A percentile compares a stretch with the other conserved stretches of the same genome.
Conservation (phyloP, 2,797 vertebrate species). For the Aldrovandia affinis region DNA sequence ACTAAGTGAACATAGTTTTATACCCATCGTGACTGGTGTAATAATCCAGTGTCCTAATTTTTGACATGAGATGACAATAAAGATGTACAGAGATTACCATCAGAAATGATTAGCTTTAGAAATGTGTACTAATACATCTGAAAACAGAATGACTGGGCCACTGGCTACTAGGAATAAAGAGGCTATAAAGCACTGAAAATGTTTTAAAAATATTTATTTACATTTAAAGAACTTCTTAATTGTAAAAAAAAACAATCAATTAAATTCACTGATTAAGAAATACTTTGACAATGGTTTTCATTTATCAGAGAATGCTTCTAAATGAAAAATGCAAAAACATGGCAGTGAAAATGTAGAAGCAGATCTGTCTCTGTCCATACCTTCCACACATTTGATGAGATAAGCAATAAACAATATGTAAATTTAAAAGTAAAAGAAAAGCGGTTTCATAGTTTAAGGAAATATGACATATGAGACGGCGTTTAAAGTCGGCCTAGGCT, state of each 20-base stretch:
- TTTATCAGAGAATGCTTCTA: conserved; percentile 22
- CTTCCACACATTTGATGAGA: neutral
- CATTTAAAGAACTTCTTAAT: conserved; percentile 50
- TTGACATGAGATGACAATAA: neutral
- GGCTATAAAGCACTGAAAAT: conserved; percentile 51
- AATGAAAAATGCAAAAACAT: conserved; percentile 21
- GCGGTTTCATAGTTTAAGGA: conserved; percentile 1
- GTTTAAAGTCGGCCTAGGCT: neutral
- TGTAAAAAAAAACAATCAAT: conserved; percentile 25
- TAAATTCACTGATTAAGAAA: conserved; percentile 24
- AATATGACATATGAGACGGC: neutral
- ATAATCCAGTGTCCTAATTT: neutral
- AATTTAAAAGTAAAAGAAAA: conserved; percentile 19
- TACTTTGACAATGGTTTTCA: conserved; percentile 13
- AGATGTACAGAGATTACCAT: neutral
- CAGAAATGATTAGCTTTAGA: neutral
- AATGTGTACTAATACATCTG: neutral
- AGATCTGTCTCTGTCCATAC: conserved; percentile 29
- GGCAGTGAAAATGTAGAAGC: conserved; percentile 11
- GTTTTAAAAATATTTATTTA: conserved; percentile 78
- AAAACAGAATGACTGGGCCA: neutral
- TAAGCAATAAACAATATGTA: conserved; percentile 15
- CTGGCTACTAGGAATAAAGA: conserved; percentile 19
- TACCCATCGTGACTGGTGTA: neutral
- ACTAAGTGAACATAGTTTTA: neutral